A percentile compares a stretch with the other conserved stretches of the same genome.
Conservation (phyloP, 1,140 invertebrate species). For the Lepidostoma basale region DNA sequence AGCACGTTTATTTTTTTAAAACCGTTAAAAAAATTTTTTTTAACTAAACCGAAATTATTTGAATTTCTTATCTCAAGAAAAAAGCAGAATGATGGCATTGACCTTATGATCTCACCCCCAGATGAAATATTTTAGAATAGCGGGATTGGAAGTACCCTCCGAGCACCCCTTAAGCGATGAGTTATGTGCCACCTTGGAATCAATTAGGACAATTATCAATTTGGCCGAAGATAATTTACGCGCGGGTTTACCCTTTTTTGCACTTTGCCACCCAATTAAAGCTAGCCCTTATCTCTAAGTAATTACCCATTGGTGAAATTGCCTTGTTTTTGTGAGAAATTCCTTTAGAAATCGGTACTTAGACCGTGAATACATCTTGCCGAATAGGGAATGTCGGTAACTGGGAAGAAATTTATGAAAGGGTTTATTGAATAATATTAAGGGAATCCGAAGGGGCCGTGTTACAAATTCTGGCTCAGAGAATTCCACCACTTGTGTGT, state of each 20-base stretch:
- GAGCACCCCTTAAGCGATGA: neutral
- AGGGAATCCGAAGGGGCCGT: neutral
- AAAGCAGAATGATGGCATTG: no score
- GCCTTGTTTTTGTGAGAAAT: conserved; percentile 20
- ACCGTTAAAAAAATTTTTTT: no score
- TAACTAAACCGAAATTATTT: no score
- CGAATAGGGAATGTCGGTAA: neutral
- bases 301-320: conserved; percentile 7
- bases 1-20: no score
- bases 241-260: conserved; percentile 16
- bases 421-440: neutral
- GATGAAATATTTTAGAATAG: no score
- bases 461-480: neutral
- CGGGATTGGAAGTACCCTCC: no score
- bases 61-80: no score
- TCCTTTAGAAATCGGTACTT: neutral
- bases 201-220: conserved; percentile 24
- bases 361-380: neutral
- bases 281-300: conserved; percentile 16
- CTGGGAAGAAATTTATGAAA: neutral
- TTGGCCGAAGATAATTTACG: conserved; percentile 13
- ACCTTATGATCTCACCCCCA: no score
- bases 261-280: conserved; percentile 9
- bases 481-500: neutral
- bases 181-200: conserved; percentile 15